Percentiles rank a stretch among this genome's conserved stretches.
Evolutionary conservation across 1,140 invertebrate genomes (phyloP).

Genomic region (Anastatus disparis): DNA sequence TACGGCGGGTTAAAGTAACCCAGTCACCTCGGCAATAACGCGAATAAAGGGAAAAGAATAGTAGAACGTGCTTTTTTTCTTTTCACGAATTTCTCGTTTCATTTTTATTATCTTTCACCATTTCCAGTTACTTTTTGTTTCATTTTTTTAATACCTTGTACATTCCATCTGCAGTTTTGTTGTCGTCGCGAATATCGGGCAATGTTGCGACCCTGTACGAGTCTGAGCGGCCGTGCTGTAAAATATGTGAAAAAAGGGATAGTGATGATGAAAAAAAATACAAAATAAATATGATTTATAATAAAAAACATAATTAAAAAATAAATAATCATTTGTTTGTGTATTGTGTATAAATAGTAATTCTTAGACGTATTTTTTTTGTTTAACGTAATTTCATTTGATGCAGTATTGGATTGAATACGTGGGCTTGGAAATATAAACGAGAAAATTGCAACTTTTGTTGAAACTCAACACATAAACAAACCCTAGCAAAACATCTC

Average conservation of each 20-base stretch:
- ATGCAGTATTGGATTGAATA: too few species aligned
- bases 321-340: slow-evolving; percentile 8
- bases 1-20: background rate
- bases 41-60: too few species aligned
- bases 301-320: slow-evolving; percentile 20
- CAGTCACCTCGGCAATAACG: background rate
- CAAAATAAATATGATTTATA: slow-evolving; percentile 22
- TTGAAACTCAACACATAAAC: too few species aligned
- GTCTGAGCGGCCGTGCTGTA: slow-evolving; percentile 91
- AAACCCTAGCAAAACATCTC: too few species aligned
- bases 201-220: slow-evolving; percentile 93
- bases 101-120: background rate
- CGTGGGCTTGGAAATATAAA: too few species aligned
- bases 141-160: slow-evolving; percentile 78
- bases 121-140: slow-evolving; percentile 11
- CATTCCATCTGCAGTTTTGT: slow-evolving; percentile 91
- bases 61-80: too few species aligned
- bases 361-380: too few species aligned
- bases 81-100: background rate
- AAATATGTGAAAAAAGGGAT: slow-evolving; percentile 59
- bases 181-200: slow-evolving; percentile 89
- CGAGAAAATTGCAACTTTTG: too few species aligned
- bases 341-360: background rate
- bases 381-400: too few species aligned
- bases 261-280: slow-evolving; percentile 37